Evolutionary conservation across 2,888 invertebrate genomes (phyloP), one percentile per base, ranked within the genome.

Genomic region (Polietes domitor): DNA sequence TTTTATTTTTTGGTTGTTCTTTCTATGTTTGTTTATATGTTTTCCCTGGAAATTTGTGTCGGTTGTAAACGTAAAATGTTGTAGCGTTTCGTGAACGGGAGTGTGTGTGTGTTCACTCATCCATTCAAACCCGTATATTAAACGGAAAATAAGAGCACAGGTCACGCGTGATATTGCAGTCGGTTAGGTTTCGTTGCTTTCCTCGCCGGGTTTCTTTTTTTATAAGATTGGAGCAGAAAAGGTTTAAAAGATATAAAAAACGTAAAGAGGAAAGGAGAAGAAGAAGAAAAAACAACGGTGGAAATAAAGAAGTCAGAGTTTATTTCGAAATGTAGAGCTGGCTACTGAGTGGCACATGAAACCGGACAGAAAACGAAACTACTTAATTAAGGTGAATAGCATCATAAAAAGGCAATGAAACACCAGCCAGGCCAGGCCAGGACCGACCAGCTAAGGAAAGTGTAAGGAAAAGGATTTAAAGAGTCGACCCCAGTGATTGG

Each of bases 61-160:
- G 10, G 63, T 24, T 80, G 19, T 58, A 24, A 68, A 43, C 68
- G 68, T 71, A 65, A 72, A 78, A 73, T 65, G 37, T 55, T 43
- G 41, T 68, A 37, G 10, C 10, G 37, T 37, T n/a, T 32, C 41
- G 43, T 37, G 9, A 6, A 10, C 41, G 19, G 7, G 24, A 24
- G 24, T 68, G 21, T 43, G 19, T 65, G 10, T 43, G 41, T 68
- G 21, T 17, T 68, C 15, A 24, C 41, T 37, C 63, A 24, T 10
- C 37, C 37, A 37, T 37, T 37, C 9, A 21, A 72, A 78, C 76
- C 78, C 81, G 73, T 78, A 81, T 81, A 68, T 78, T 43, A 68
- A 78, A 81, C 19, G 76, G 75, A 84, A 81, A 78, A 84, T 70
- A 68, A 73, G 78, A 76, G 84, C 81, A 81, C 78, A 84, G 81